Base-by-base conservation (phyloP, 2,797 vertebrate species). In the Neosilurus mollespiculum region DNA sequence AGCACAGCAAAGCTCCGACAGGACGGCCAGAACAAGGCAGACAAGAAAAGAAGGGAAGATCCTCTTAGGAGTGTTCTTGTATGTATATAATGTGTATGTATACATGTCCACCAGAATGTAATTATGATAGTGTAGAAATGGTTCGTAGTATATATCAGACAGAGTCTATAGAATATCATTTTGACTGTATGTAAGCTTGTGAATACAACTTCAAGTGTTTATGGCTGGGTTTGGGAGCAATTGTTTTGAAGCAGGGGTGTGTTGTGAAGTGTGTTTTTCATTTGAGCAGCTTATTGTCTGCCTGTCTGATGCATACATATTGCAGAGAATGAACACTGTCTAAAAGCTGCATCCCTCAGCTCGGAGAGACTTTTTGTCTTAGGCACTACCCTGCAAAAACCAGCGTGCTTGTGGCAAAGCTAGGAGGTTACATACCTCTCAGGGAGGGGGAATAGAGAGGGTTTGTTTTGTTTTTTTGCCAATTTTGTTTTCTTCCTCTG, bases 11-110 rank as follows among this genome's bases (percentile, higher is more conserved):
- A 77, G 82, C 85, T 78, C 83, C 65, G 73, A 78, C 70, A 12
- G 56, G 30, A 71, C 56, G 0, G 34, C 72, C 24, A 73, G 64
- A 83, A 67, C 78, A 54, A 80, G 54, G 34, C 70, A 85, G 43
- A 59, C 70, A 80, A 80, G 79, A 87, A 84, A 81, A 64, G 62
- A 85, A 83, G 49, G 79, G 66, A 85, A 87, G 82, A 78, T 78
- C 67, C 56, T 72, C 84, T 81, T 75, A 16, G 37, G 37, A 75
- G 64, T 81, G 34, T 66, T 61, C 43, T 58, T 66, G 73, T 81
- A 65, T 30, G 81, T 86, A 81, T 80, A 75, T 82, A 67, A 43
- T 26, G 15, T 67, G 24, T 81, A 43, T 83, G 71, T 82, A 37
- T 78, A 51, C 20, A 58, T 78, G 61, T 22, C 24, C 24, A 80